Evolutionary conservation across 2,888 invertebrate genomes (phyloP), one percentile per base, ranked within the genome.

Genomic region (Campaea margaritaria): DNA sequence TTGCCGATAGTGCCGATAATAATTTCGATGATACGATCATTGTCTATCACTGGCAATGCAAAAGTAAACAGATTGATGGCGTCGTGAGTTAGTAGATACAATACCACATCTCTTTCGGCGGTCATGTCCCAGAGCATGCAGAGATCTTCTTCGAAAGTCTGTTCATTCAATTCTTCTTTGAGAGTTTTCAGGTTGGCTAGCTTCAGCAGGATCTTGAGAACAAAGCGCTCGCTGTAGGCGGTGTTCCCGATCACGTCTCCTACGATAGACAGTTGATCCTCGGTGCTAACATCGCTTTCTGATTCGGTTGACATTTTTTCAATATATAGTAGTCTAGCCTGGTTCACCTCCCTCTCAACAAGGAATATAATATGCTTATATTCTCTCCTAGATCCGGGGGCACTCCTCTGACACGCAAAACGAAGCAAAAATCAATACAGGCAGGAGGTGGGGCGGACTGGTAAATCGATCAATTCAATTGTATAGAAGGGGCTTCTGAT

Each of bases 91-190:
- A 95, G 85, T 11, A 97, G 86, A 75, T 95, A 95, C 42, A 93
- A 76, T 10, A 96, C 96, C 0, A 97, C 95, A 75, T 96, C 96
- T 66, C 94, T 93, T 69, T 97, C 96, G 0, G 95, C 93, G 0
- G 97, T 96, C 96, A 97, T 97, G 70, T 97, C 97, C 97, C 97
- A 97, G 0, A 97, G 81, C 7, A 94, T 94, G 75, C 96, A 96
- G 38, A 97, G 88, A 74, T 96, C 95, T 21, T 94, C 93, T 87
- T 97, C 97, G 47, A 96, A 87, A 0, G 94, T 87, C 59, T 94
- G 91, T 53, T 93, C 92, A 79, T 94, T 93, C 43, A 94, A 86
- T 67, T 94, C 91, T 51, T 94, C 93, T 43, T 92, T 88, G 5
- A 91, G 67, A 1, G 85, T 84, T 51, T 90, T 86, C 39, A 91